Conservation (phyloP, 2,888 invertebrate genomes). For the Synergus japonicus region DNA sequence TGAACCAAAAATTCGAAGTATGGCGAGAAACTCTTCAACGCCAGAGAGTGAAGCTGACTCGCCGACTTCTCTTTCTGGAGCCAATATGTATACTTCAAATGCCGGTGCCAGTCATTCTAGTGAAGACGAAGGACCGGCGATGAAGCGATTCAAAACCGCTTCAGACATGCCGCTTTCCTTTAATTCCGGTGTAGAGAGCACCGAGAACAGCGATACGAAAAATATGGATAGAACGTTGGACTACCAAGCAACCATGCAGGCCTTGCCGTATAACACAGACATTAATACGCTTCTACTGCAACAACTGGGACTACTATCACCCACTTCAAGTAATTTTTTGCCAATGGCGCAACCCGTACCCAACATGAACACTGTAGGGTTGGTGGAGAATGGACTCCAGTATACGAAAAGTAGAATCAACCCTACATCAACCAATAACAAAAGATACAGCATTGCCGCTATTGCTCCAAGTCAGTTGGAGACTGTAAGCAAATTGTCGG, state of each 20-base stretch:
- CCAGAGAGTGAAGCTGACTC: constrained; percentile 81
- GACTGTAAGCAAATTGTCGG: constrained; percentile 59
- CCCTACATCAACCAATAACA: constrained; percentile 71
- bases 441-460: constrained; percentile 59
- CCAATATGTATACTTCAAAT: constrained; percentile 54
- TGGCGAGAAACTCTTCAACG: constrained; percentile 83
- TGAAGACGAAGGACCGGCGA: constrained; percentile 68
- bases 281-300: constrained; percentile 63
- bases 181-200: background rate
- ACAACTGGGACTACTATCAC: constrained; percentile 61
- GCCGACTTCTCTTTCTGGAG: constrained; percentile 67
- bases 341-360: background rate
- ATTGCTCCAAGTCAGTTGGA: constrained; percentile 65
- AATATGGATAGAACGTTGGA: constrained; percentile 47
- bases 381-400: constrained; percentile 72
- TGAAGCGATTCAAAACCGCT: background rate
- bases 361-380: constrained; percentile 62
- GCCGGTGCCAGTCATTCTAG: constrained; percentile 51
- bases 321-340: constrained; percentile 23
- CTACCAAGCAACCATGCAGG: constrained; percentile 49
- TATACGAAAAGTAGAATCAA: constrained; percentile 76
- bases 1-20: constrained; percentile 86
- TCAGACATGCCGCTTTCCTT: background rate
- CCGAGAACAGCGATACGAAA: constrained; percentile 36
- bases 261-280: constrained; percentile 63